Evolutionary conservation across 2,797 vertebrate species (phyloP).

Genomic region (Meda fulgida): DNA sequence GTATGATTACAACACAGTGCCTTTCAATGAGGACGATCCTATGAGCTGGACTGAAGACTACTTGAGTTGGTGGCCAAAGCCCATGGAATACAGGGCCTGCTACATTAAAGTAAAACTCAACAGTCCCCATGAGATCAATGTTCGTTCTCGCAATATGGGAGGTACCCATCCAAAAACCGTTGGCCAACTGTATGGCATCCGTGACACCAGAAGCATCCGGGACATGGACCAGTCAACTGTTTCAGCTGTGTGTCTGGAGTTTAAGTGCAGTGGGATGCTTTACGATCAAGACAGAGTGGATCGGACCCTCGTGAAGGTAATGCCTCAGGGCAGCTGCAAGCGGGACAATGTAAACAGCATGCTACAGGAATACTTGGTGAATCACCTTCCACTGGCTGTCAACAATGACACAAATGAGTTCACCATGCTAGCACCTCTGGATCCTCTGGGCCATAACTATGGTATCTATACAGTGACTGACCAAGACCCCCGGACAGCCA

Average conservation of each 20-base stretch:
- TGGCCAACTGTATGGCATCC: conserved; percentile 91
- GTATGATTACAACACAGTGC: conserved; percentile 95
- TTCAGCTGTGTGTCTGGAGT: conserved; percentile 93
- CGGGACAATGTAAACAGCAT: conserved; percentile 89
- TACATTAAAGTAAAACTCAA: conserved; percentile 93
- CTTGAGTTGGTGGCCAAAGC: conserved; percentile 97
- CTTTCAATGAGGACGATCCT: conserved; percentile 95
- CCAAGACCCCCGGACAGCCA: conserved; percentile 93
- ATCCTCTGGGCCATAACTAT: conserved; percentile 96
- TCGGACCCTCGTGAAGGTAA: conserved; percentile 91
- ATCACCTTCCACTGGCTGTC: conserved; percentile 93
- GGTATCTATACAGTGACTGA: conserved; percentile 98
- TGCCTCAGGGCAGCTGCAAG: conserved; percentile 93
- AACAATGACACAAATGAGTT: conserved; percentile 97
- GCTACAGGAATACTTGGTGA: conserved; percentile 96
- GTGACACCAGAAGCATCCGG: conserved; percentile 91
- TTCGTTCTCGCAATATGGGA: conserved; percentile 94
- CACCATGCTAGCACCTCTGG: conserved; percentile 96
- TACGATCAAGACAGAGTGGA: conserved; percentile 95
- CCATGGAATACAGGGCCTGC: conserved; percentile 95
- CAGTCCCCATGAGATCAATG: conserved; percentile 87
- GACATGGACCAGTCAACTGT: conserved; percentile 80
- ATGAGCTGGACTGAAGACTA: conserved; percentile 99
- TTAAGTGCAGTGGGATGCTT: conserved; percentile 98
- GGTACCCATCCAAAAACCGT: conserved; percentile 92